phyloP scores from a whole-genome alignment of 1,140 invertebrate species.

The Drosophila punjabiensis region DNA sequence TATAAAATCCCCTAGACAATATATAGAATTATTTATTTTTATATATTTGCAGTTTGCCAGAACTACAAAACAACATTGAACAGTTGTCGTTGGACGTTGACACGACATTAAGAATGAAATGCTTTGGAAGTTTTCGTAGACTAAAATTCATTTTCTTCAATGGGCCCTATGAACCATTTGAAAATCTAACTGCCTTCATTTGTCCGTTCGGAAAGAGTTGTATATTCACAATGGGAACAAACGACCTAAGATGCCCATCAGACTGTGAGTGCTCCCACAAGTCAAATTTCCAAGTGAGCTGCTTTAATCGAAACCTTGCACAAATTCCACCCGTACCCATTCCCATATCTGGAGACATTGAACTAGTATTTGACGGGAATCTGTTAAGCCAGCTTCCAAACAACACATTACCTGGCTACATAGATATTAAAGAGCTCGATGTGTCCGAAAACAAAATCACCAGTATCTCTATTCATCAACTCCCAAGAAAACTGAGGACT shows the following conservation, averaged over 20 bases:
- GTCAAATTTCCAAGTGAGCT: too few species aligned
- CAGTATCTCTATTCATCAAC: not conserved
- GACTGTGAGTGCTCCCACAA: not conserved
- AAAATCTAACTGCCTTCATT: not conserved
- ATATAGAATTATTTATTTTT: too few species aligned
- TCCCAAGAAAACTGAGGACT: not conserved
- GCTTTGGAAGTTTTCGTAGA: not conserved
- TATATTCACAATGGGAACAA: not conserved
- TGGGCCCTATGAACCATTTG: not conserved
- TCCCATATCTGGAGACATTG: not conserved
- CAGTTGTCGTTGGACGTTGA: not conserved
- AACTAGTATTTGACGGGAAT: too few species aligned
- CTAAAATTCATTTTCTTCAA: not conserved
- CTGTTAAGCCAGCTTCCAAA: not conserved
- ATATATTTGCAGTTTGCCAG: not conserved
- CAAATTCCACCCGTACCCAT: not conserved
- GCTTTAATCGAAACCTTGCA: too few species aligned
- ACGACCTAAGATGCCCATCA: not conserved
- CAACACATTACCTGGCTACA: not conserved
- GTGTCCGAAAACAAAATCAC: not conserved
- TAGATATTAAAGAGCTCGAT: not conserved
- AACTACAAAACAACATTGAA: not conserved
- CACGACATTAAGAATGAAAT: not conserved
- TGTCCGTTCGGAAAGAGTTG: not conserved
- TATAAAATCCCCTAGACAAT: too few species aligned